Percentiles rank a stretch among this genome's conserved stretches.
These are phyloP conservation scores for Dolichotis patagonum DNA, from an alignment of 2,113 vertebrate species.

Conservation along the genomic window DNA sequence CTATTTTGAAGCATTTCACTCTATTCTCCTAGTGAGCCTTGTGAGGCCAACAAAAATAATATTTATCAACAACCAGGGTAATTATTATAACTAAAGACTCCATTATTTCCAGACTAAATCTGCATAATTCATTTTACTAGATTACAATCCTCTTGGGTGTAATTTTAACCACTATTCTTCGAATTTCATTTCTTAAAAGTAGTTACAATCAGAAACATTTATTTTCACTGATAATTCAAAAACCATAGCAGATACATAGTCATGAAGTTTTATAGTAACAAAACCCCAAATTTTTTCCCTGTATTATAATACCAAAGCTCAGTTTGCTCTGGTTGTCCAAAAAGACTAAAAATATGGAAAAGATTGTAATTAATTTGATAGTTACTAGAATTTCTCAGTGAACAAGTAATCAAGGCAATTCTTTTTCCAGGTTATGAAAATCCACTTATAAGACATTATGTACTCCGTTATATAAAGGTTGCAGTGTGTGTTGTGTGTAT, in stretches of 20 bases:
- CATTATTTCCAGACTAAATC: conserved; percentile 27
- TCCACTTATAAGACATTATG: background rate
- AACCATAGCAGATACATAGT: background rate
- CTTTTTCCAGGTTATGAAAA: background rate
- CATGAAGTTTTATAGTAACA: conserved; percentile 28
- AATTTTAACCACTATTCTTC: conserved; percentile 33
- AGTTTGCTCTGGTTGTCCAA: conserved; percentile 1
- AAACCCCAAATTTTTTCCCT: background rate
- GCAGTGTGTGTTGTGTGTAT: background rate
- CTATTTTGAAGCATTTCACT: conserved; percentile 3
- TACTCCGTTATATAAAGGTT: background rate
- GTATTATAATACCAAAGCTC: conserved; percentile 3
- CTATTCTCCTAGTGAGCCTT: background rate
- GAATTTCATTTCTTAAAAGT: conserved; percentile 22
- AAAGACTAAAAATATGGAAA: background rate
- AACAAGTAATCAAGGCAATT: background rate
- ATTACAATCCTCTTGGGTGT: background rate
- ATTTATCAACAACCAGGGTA: conserved; percentile 16
- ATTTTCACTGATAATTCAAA: background rate
- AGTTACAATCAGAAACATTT: background rate
- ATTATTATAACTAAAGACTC: background rate
- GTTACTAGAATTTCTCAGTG: conserved; percentile 20
- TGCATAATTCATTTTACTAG: background rate
- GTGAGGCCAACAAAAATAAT: conserved; percentile 11
- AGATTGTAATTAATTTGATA: background rate